Conservation (phyloP, 2,888 invertebrate genomes). For the Hipparchia sbordonii region DNA sequence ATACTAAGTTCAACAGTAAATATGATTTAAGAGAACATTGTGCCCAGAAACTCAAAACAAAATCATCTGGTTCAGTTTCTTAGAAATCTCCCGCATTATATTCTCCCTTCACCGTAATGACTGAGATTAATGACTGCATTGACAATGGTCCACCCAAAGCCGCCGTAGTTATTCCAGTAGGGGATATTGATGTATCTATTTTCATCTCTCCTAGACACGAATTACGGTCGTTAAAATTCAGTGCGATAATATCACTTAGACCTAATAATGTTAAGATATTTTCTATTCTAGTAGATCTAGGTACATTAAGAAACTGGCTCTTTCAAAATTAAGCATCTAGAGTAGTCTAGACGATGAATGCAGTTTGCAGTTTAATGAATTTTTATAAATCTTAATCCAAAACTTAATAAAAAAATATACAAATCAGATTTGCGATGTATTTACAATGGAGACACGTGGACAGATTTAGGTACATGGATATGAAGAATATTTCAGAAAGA, state of each 20-base stretch:
- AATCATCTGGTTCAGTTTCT: neutral
- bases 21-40: too few relatives aligned
- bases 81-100: neutral
- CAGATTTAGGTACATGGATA: too few relatives aligned
- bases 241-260: neutral
- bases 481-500: too few relatives aligned
- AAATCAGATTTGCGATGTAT: too few relatives aligned
- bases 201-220: neutral
- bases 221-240: neutral
- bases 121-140: slow-evolving; percentile 10
- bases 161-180: neutral
- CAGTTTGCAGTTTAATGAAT: neutral
- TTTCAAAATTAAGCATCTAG: too few relatives aligned
- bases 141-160: neutral
- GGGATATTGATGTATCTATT: slow-evolving; percentile 9
- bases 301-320: too few relatives aligned
- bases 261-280: neutral
- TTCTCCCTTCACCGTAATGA: neutral
- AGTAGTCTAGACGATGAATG: neutral
- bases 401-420: too few relatives aligned
- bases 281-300: neutral
- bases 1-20: neutral
- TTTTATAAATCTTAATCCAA: too few relatives aligned
- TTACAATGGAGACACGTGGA: too few relatives aligned
- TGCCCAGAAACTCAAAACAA: neutral